phyloP scores from a whole-genome alignment of 2,888 invertebrate genomes.

The Cheilosia urbana region DNA sequence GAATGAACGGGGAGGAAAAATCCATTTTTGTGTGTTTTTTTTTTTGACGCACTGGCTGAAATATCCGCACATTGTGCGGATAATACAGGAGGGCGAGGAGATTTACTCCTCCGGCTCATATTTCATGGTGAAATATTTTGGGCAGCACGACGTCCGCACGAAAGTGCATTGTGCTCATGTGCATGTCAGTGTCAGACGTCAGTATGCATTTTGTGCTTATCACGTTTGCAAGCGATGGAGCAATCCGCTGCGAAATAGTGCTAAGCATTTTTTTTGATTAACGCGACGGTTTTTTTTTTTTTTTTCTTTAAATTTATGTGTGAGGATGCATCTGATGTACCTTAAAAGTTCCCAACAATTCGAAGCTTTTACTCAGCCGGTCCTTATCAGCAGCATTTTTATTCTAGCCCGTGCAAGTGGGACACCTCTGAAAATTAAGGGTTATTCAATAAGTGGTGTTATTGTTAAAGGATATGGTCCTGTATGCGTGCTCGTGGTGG shows the following conservation, averaged over 20 bases:
- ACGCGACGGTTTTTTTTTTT: no score
- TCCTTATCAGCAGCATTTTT: no score
- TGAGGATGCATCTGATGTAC: no score
- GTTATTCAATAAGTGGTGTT: no score
- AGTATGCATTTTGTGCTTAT: slow-evolving; percentile 27
- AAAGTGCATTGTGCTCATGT: slow-evolving; percentile 50
- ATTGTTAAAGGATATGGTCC: no score
- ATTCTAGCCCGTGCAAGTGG: no score
- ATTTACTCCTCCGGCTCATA: slow-evolving; percentile 44
- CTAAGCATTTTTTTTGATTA: not conserved
- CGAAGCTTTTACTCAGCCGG: no score
- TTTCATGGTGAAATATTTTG: slow-evolving; percentile 42
- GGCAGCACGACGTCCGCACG: slow-evolving; percentile 6
- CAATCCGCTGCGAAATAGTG: not conserved
- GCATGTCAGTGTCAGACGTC: slow-evolving; percentile 36
- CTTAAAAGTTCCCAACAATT: no score
- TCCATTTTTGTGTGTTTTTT: slow-evolving; percentile 16
- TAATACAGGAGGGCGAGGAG: slow-evolving; percentile 18
- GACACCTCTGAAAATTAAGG: no score
- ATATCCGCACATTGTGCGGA: slow-evolving; percentile 1
- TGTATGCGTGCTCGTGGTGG: no score
- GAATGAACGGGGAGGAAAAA: slow-evolving; percentile 46
- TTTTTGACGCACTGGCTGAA: not conserved
- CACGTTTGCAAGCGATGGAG: slow-evolving; percentile 25
- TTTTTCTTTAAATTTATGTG: not conserved